A percentile compares a stretch with the other conserved stretches of the same genome.
Evolutionary conservation across 2,888 invertebrate genomes (phyloP).

Genomic region (Coremacera marginata): DNA sequence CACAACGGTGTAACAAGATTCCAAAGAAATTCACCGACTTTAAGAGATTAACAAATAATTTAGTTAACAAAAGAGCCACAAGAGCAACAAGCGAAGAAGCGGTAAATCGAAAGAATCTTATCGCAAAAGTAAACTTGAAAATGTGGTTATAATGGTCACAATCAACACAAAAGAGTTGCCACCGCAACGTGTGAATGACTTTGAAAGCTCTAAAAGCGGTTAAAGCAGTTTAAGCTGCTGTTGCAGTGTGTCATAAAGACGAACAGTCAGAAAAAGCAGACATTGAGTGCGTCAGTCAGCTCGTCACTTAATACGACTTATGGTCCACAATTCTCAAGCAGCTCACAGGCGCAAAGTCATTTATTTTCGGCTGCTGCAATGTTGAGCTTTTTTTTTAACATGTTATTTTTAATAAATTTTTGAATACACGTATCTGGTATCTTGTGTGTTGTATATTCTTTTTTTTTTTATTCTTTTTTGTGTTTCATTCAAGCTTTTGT

Average conservation of each 20-base stretch:
- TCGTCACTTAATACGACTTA: neutral
- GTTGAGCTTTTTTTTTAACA: neutral
- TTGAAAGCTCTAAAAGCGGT: neutral
- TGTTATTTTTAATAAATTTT: neutral
- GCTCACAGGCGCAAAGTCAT: neutral
- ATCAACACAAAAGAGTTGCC: constrained; percentile 1
- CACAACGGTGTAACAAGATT: neutral
- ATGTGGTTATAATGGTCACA: constrained; percentile 1
- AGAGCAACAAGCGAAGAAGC: neutral
- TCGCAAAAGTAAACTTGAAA: constrained; percentile 1
- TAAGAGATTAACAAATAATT: constrained; percentile 23
- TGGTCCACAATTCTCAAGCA: neutral
- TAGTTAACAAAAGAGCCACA: neutral
- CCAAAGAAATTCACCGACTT: constrained; percentile 24
- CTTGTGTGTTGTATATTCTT: neutral
- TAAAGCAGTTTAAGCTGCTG: neutral
- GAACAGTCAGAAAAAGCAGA: neutral
- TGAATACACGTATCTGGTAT: neutral
- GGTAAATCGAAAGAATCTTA: neutral
- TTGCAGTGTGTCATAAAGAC: neutral
- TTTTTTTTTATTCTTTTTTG: neutral
- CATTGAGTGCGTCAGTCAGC: neutral
- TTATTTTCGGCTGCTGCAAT: neutral
- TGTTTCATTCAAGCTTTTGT: neutral
- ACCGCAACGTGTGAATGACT: neutral